phyloP scores from a whole-genome alignment of 1,140 invertebrate genomes.

The Cotesia typhae region DNA sequence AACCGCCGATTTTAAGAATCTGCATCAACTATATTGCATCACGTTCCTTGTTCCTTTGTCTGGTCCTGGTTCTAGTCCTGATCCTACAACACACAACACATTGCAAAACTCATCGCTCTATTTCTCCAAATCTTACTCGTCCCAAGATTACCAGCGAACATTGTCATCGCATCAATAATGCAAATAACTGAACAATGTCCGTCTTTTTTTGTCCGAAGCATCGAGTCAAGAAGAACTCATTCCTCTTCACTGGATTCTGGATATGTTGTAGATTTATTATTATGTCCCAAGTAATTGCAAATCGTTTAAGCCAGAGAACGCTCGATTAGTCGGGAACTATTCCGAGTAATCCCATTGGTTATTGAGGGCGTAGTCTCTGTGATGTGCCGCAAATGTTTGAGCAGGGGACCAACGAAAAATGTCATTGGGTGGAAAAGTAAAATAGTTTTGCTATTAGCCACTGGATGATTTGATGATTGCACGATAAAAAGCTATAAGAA shows the following conservation, averaged over 20 bases:
- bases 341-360: conserved; percentile 28
- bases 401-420: background rate
- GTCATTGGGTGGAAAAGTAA: conserved; percentile 5
- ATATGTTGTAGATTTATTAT: too few relatives aligned
- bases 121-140: background rate
- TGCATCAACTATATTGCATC: conserved; percentile 4
- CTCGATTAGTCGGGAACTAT: conserved; percentile 34
- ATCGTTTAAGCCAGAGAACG: conserved; percentile 46
- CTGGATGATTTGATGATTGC: background rate
- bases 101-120: too few relatives aligned
- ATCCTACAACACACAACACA: background rate
- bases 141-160: too few relatives aligned
- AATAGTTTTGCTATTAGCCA: background rate
- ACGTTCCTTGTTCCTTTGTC: too few relatives aligned
- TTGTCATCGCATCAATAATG: too few relatives aligned
- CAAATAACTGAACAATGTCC: too few relatives aligned
- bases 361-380: background rate
- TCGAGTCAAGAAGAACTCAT: conserved; percentile 24
- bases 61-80: background rate
- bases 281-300: conserved; percentile 33
- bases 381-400: background rate
- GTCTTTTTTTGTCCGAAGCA: conserved; percentile 5
- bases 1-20: conserved; percentile 26
- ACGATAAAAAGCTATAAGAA: background rate
- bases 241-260: background rate